Evolutionary conservation across 2,888 invertebrate genomes (phyloP), one percentile per base, ranked within the genome.

Genomic region (Caenorhabditis parvicauda): DNA sequence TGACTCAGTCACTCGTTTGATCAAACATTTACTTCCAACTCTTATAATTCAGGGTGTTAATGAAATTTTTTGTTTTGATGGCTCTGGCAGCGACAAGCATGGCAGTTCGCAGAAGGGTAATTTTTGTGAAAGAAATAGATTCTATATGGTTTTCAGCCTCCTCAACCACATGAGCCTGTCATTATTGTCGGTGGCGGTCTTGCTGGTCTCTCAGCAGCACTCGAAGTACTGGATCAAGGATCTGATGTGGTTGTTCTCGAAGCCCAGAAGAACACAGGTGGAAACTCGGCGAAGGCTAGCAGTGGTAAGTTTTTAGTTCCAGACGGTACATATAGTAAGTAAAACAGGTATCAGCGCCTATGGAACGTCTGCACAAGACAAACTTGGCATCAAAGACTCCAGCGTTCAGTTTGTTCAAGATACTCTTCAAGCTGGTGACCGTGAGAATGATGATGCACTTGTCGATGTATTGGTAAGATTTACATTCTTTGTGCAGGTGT

Each of bases 291-390:
- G 5, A 81, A 81, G 54, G 81, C 81, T 2, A 70, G 61, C 52
- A 75, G 72, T 48, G 78, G 76, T 47, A 3, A 12, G n/a, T 25
- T 5, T 12, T 38, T 44, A 45, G 42, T 41, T 41, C 42, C 7
- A 9, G 9, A 9, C 7, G n/a, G 17, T 41, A 41, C 9, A 41
- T 17, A 21, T 25, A 42, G n/a, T 38, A n/a, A n/a, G n/a, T n/a
- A n/a, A n/a, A n/a, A n/a, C n/a, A 73, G 78, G 80, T 14, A 81
- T 81, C 59, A 79, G 72, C 53, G 81, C 74, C 9, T 74, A 72
- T 59, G 64, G 63, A 19, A 80, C 81, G 1, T 64, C 57, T 5
- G 67, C 76, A 2, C 81, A 81, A 52, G 52, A 63, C 19, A 57
- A 47, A 17, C 28, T 74, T 3, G 72, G 70, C 12, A 72, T 80